Evolutionary conservation across 1,140 invertebrate genomes (phyloP).

Genomic region (Paraescarpia echinospica): DNA sequence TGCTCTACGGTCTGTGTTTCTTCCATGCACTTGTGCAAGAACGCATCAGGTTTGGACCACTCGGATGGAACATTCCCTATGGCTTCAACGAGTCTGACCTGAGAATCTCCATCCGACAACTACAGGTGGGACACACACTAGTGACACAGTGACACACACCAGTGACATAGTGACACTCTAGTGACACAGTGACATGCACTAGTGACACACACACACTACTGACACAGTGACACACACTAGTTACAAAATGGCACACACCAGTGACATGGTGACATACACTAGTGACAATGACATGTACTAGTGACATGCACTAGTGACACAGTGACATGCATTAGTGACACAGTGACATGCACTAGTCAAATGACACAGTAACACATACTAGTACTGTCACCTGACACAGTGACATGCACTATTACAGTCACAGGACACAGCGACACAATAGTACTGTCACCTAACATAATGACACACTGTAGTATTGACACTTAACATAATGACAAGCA

Average conservation of each 20-base stretch:
- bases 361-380: neutral
- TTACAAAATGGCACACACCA: neutral
- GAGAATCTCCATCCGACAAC: slow-evolving; percentile 57
- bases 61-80: slow-evolving; percentile 46
- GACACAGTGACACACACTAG: neutral
- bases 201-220: neutral
- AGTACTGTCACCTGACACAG: no score
- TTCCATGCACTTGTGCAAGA: slow-evolving; percentile 60
- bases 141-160: no score
- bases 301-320: neutral
- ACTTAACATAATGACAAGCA: no score
- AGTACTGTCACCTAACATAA: no score
- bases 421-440: no score
- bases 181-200: no score
- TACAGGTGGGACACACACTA: slow-evolving; percentile 59
- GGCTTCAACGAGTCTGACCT: slow-evolving; percentile 56
- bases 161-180: neutral
- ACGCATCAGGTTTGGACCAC: slow-evolving; percentile 44
- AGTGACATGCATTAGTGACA: neutral
- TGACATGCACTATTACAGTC: no score
- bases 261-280: neutral
- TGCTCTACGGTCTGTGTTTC: slow-evolving; percentile 58
- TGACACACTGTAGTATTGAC: no score
- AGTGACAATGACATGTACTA: neutral
- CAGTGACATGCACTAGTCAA: neutral